Conservation (phyloP, 2,888 invertebrate species). For the Chymomyza fuscimana region DNA sequence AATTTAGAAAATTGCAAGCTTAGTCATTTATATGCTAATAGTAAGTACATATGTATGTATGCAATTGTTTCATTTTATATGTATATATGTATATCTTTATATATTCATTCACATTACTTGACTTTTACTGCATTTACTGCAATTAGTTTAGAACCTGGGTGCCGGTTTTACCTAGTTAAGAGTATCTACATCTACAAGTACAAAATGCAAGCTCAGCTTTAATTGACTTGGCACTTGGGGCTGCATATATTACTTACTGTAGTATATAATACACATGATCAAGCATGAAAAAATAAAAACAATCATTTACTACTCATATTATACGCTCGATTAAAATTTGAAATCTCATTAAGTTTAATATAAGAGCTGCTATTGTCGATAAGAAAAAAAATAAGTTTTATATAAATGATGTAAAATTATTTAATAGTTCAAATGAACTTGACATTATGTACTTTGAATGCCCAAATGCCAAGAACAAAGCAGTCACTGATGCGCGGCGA, state of each 20-base stretch:
- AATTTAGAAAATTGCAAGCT: slow-evolving; percentile 65
- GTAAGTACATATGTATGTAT: slow-evolving; percentile 2
- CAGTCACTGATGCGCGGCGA: slow-evolving; percentile 54
- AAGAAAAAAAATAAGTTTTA: slow-evolving; percentile 31
- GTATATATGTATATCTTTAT: slow-evolving; percentile 4
- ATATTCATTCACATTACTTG: slow-evolving; percentile 13
- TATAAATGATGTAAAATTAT: slow-evolving; percentile 33
- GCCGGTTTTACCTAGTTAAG: slow-evolving; percentile 7
- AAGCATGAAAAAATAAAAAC: not conserved
- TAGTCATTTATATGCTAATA: slow-evolving; percentile 19
- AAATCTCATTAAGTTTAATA: slow-evolving; percentile 9
- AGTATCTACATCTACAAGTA: not conserved
- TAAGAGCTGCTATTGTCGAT: slow-evolving; percentile 32
- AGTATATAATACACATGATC: not conserved
- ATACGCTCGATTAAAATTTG: slow-evolving; percentile 32
- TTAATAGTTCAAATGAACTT: slow-evolving; percentile 59
- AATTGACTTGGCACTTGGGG: not conserved
- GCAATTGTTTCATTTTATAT: not conserved
- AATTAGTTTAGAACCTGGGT: slow-evolving; percentile 29
- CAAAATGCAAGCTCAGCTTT: slow-evolving; percentile 16
- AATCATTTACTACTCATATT: not conserved
- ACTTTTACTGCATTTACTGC: slow-evolving; percentile 13
- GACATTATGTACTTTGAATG: slow-evolving; percentile 56
- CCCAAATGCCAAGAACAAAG: slow-evolving; percentile 51
- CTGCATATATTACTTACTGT: too few species aligned